These are phyloP conservation scores for Paramormyrops hopkinsi DNA, from an alignment of 2,797 vertebrate genomes.

Conservation along the genomic window DNA sequence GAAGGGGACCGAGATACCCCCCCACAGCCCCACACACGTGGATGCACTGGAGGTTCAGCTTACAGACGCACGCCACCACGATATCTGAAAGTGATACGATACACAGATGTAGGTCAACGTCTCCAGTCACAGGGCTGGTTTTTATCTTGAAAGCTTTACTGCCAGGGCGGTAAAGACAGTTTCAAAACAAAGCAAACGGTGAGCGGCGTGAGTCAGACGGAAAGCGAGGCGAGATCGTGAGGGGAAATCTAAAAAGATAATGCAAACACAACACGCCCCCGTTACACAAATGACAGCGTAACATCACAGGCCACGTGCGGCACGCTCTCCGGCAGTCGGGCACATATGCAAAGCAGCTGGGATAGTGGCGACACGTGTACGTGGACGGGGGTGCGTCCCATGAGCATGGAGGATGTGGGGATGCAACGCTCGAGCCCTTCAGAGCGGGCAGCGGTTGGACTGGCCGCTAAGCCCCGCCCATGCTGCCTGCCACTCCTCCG, in stretches of 20 bases:
- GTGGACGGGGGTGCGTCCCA: not conserved
- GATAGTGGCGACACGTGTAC: not conserved
- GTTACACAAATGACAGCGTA: not conserved
- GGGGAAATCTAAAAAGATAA: not conserved
- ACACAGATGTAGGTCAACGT: slow-evolving; percentile 1
- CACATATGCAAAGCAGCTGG: not conserved
- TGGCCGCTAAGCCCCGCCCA: not conserved
- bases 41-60: not conserved
- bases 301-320: not conserved
- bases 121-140: not conserved
- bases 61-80: not conserved
- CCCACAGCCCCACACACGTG: not conserved
- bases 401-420: not conserved
- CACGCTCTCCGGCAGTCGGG: not conserved
- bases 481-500: not conserved
- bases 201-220: not conserved
- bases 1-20: not conserved
- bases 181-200: not conserved
- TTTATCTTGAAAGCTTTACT: not conserved
- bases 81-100: not conserved
- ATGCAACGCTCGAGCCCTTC: not conserved
- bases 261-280: not conserved
- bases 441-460: not conserved
- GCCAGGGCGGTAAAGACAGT: not conserved
- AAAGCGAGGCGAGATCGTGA: not conserved